phyloP scores from a whole-genome alignment of 2,113 vertebrate species.

The Ranitomeya imitator region DNA sequence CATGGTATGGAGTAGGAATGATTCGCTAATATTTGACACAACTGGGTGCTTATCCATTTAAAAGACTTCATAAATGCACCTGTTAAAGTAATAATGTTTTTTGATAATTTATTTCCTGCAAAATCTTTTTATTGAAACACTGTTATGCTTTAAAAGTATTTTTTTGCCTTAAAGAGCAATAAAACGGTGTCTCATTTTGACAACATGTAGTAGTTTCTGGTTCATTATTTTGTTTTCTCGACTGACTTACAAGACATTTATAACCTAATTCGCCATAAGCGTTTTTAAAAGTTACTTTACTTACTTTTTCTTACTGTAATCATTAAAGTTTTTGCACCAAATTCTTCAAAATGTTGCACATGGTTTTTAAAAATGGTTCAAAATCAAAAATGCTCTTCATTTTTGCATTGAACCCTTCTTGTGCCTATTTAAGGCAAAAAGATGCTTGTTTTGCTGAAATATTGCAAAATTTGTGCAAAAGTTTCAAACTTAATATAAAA shows the following conservation, averaged over 20 bases:
- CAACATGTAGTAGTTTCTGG: not conserved
- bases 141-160: not conserved
- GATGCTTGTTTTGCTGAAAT: too few species aligned
- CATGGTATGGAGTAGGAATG: slow-evolving; percentile 6
- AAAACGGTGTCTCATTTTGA: not conserved
- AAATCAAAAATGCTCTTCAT: too few species aligned
- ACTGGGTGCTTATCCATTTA: not conserved
- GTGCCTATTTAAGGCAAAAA: too few species aligned
- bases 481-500: too few species aligned
- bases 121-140: not conserved
- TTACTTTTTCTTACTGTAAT: too few species aligned
- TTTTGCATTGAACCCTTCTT: too few species aligned
- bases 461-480: too few species aligned
- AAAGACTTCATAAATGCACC: not conserved
- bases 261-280: too few species aligned
- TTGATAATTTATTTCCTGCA: not conserved
- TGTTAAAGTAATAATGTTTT: not conserved
- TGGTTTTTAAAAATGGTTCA: too few species aligned
- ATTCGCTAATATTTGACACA: not conserved
- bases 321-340: too few species aligned
- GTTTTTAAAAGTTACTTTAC: too few species aligned
- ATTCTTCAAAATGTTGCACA: too few species aligned
- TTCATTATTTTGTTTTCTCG: not conserved
- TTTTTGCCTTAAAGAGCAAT: not conserved
- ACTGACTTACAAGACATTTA: not conserved